Evolutionary conservation across 2,797 vertebrate genomes (phyloP).

Genomic region (Pelobates cultripes): DNA sequence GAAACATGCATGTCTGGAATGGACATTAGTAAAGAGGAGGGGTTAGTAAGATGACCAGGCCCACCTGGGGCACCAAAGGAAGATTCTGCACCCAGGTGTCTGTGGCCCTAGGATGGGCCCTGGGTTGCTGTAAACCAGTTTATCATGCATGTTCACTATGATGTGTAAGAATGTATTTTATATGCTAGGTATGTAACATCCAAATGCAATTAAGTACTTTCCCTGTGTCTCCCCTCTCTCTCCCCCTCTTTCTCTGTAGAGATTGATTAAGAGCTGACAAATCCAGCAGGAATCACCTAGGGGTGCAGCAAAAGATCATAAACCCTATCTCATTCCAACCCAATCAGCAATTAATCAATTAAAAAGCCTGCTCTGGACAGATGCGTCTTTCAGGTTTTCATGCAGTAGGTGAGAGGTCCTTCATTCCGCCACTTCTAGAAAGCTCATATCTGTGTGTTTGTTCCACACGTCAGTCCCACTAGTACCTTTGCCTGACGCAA

Average conservation of each 20-base stretch:
- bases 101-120: no score
- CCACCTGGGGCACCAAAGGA: no score
- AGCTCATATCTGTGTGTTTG: slow-evolving; percentile 35
- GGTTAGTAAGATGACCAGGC: no score
- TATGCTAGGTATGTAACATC: slow-evolving; percentile 58
- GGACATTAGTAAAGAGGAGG: no score
- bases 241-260: slow-evolving; percentile 35
- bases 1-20: no score
- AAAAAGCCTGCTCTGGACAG: slow-evolving; percentile 49
- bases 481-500: no score
- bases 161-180: slow-evolving; percentile 58
- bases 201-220: slow-evolving; percentile 59
- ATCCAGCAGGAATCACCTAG: slow-evolving; percentile 59
- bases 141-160: slow-evolving; percentile 20
- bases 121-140: no score
- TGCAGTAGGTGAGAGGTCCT: slow-evolving; percentile 39
- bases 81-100: no score
- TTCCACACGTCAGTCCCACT: no score
- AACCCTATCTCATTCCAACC: slow-evolving; percentile 53
- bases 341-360: slow-evolving; percentile 63
- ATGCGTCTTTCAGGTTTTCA: slow-evolving; percentile 42
- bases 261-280: slow-evolving; percentile 63
- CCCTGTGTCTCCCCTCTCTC: slow-evolving; percentile 49
- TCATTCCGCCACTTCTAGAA: slow-evolving; percentile 77
- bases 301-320: slow-evolving; percentile 59